Percentiles rank a stretch among this genome's conserved stretches.
Evolutionary conservation across 2,113 vertebrate genomes (phyloP).

Genomic region (Orycteropus afer): DNA sequence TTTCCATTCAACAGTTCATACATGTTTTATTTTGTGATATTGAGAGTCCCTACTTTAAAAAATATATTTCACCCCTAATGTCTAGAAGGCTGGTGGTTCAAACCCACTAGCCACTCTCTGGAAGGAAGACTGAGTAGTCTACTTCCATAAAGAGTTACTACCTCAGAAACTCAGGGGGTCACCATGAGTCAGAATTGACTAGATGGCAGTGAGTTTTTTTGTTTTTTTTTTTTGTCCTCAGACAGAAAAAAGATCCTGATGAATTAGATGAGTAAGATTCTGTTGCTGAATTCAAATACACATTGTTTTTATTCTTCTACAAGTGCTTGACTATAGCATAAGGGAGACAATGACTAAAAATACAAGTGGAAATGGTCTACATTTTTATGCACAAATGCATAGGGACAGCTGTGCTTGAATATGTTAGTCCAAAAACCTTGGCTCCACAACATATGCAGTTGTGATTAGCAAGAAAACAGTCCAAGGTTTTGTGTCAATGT

Average conservation of each 20-base stretch:
- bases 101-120: too few relatives aligned
- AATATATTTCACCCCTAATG: too few relatives aligned
- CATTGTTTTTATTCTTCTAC: neutral
- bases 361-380: neutral
- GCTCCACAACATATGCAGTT: neutral
- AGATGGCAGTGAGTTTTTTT: too few relatives aligned
- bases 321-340: neutral
- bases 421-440: neutral
- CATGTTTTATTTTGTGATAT: too few relatives aligned
- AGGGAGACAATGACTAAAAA: neutral
- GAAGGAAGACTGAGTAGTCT: too few relatives aligned
- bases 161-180: too few relatives aligned
- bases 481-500: neutral
- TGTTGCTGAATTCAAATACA: neutral
- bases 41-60: too few relatives aligned
- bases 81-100: too few relatives aligned
- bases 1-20: too few relatives aligned
- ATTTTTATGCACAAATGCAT: neutral
- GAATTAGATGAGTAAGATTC: neutral
- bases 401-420: neutral
- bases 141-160: too few relatives aligned
- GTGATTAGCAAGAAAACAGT: neutral
- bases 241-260: neutral
- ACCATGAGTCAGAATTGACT: too few relatives aligned
- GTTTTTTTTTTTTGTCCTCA: neutral